Percentiles rank a stretch among this genome's conserved stretches.
Conservation (phyloP, 2,888 invertebrate species). For the Drosophila formosana region DNA sequence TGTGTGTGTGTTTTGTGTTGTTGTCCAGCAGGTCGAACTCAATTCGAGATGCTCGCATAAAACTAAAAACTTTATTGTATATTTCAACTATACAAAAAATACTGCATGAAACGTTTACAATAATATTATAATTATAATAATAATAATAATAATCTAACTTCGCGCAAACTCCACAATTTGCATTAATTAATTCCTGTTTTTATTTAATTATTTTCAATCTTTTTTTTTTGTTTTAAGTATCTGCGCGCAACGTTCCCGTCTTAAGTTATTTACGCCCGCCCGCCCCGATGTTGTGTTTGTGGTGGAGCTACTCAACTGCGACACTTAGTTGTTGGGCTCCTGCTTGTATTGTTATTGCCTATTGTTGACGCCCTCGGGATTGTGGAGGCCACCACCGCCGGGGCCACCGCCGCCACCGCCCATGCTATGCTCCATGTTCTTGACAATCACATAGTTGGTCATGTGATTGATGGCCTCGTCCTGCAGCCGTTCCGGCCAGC, state of each 20-base stretch:
- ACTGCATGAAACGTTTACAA: constrained; percentile 74
- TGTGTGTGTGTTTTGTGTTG: not conserved
- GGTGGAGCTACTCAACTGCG: constrained; percentile 64
- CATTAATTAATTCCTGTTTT: constrained; percentile 49
- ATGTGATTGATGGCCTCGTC: constrained; percentile 84
- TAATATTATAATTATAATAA: constrained; percentile 35
- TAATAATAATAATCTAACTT: constrained; percentile 33
- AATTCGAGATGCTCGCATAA: constrained; percentile 61
- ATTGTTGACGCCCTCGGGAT: constrained; percentile 82
- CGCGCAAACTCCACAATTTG: constrained; percentile 34
- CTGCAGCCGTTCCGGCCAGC: constrained; percentile 84
- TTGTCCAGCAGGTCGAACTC: constrained; percentile 57
- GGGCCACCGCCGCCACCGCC: constrained; percentile 69
- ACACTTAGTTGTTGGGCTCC: constrained; percentile 75
- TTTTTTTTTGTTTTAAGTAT: constrained; percentile 57
- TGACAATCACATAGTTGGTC: constrained; percentile 84
- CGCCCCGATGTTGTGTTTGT: constrained; percentile 40
- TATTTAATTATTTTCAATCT: not conserved
- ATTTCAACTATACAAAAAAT: constrained; percentile 77
- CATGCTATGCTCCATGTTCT: constrained; percentile 84
- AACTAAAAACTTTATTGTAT: constrained; percentile 72
- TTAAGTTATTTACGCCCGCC: constrained; percentile 66
- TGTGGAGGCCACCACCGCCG: constrained; percentile 61
- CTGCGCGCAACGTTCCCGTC: constrained; percentile 53
- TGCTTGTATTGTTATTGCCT: constrained; percentile 84